phyloP scores from a whole-genome alignment of 1,140 invertebrate species.

The Hydropsyche tenuis region DNA sequence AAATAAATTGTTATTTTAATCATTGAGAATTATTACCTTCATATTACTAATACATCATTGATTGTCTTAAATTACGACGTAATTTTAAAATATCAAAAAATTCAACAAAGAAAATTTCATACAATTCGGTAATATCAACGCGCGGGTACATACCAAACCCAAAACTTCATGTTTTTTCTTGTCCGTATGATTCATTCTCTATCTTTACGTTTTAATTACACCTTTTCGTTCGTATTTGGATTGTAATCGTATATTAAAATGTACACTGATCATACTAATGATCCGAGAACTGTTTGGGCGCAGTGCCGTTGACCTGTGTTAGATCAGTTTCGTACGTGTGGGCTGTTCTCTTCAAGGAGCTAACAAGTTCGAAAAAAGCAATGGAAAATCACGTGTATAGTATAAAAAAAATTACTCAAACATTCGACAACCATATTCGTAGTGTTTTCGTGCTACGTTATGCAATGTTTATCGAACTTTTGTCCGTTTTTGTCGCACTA shows the following conservation, averaged over 20 bases:
- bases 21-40: no score
- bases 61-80: no score
- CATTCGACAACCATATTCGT: conserved; percentile 13
- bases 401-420: conserved; percentile 7
- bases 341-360: conserved; percentile 13
- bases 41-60: no score
- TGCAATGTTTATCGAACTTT: conserved; percentile 11
- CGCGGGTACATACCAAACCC: neutral
- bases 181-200: no score
- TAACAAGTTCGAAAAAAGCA: conserved; percentile 8
- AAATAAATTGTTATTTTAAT: no score
- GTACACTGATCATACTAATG: no score
- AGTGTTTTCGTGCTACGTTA: conserved; percentile 1
- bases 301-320: conserved; percentile 33
- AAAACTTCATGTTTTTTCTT: no score
- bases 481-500: neutral
- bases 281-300: conserved; percentile 16
- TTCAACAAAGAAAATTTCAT: no score
- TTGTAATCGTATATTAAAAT: no score
- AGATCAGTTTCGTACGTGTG: conserved; percentile 31
- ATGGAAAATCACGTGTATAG: conserved; percentile 1
- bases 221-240: no score
- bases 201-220: no score
- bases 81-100: no score
- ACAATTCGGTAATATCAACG: neutral